Conservation (phyloP, 2,797 vertebrate species). For the Ptychadena robeensis region DNA sequence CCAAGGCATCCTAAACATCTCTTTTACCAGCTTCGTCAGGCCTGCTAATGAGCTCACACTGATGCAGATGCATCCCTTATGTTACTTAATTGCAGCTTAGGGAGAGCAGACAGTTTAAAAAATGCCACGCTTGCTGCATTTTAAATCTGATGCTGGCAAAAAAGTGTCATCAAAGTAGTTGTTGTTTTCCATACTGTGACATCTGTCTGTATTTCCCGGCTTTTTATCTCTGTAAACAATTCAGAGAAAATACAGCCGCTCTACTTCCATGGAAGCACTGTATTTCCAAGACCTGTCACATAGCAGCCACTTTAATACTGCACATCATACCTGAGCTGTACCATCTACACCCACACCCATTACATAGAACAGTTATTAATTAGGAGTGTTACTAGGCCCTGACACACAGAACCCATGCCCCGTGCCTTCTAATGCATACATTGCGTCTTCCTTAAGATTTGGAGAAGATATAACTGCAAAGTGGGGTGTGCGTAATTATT, state of each 20-base stretch:
- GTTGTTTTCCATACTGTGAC: conserved; percentile 24
- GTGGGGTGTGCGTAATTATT: too few species aligned
- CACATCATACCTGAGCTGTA: too few species aligned
- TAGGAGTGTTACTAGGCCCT: too few species aligned
- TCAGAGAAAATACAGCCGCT: background rate
- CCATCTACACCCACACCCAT: too few species aligned
- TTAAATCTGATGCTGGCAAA: conserved; percentile 28
- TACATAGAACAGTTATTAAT: too few species aligned
- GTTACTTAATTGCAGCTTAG: conserved; percentile 22
- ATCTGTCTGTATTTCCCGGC: conserved; percentile 21
- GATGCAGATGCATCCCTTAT: conserved; percentile 27
- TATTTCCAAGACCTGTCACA: background rate
- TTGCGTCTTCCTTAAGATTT: too few species aligned
- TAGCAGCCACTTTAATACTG: too few species aligned
- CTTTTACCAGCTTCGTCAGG: background rate
- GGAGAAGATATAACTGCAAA: too few species aligned
- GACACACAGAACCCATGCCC: too few species aligned
- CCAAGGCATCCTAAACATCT: background rate
- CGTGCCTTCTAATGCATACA: too few species aligned
- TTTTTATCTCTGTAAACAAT: background rate
- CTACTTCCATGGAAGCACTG: background rate
- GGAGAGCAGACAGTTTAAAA: conserved; percentile 19
- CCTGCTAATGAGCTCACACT: background rate
- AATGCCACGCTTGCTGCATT: conserved; percentile 24
- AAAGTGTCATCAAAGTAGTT: background rate